phyloP scores from a whole-genome alignment of 2,113 vertebrate species.

The Lepidiolamprologus cunningtoni region DNA sequence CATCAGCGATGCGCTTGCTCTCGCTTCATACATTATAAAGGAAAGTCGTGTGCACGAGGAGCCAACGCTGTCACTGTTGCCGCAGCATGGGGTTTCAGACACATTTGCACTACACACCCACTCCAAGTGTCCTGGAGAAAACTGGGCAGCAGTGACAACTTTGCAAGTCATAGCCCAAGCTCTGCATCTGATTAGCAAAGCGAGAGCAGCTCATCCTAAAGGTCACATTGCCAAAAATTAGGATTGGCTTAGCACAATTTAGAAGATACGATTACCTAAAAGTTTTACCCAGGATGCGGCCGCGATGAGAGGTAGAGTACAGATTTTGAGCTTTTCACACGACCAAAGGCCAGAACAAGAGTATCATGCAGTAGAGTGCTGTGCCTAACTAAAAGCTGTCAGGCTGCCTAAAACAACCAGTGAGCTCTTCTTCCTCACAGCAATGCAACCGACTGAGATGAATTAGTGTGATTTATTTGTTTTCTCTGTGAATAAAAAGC shows the following conservation, averaged over 20 bases:
- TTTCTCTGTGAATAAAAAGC: neutral
- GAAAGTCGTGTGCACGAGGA: neutral
- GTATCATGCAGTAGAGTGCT: neutral
- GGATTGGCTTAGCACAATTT: neutral
- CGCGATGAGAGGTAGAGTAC: neutral
- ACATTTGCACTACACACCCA: neutral
- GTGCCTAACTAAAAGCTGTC: neutral
- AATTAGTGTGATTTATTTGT: neutral
- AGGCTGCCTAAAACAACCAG: neutral
- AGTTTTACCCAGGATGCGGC: neutral
- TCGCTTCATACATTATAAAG: slow-evolving; percentile 5
- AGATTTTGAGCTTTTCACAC: neutral
- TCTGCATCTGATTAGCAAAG: neutral
- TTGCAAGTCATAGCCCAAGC: neutral
- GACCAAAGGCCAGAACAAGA: neutral
- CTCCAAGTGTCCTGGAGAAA: neutral
- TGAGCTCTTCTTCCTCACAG: neutral
- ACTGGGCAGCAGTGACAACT: neutral
- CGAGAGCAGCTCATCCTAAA: neutral
- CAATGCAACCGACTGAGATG: neutral
- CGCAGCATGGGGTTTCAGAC: neutral
- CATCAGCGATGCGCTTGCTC: slow-evolving; percentile 1
- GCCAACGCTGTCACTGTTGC: neutral
- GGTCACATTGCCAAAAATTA: neutral
- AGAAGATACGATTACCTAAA: neutral